phyloP scores from a whole-genome alignment of 1,140 invertebrate genomes.

The Lysiphlebus fabarum region DNA sequence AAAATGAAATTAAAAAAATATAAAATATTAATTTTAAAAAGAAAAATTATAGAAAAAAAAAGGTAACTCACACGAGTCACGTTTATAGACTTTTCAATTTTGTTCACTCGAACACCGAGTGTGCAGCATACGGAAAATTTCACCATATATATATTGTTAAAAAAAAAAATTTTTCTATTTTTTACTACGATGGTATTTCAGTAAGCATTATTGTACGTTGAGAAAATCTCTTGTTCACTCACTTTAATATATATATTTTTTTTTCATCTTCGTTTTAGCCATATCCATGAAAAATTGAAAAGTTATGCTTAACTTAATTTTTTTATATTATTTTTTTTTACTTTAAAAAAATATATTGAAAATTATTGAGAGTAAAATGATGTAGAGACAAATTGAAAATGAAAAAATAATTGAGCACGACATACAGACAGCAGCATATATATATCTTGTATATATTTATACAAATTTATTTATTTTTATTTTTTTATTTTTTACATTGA shows the following conservation, averaged over 20 bases:
- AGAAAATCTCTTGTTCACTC: too few relatives aligned
- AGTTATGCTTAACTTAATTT: not conserved
- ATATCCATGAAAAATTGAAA: conserved; percentile 15
- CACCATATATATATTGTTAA: conserved; percentile 1
- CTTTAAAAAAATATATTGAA: too few relatives aligned
- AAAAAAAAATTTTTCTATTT: conserved; percentile 31
- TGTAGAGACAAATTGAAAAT: too few relatives aligned
- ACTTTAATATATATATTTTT: conserved; percentile 23
- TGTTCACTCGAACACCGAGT: conserved; percentile 9
- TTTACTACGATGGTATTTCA: conserved; percentile 21
- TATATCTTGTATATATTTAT: not conserved
- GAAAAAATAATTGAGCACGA: too few relatives aligned
- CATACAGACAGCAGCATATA: too few relatives aligned
- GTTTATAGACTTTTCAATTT: conserved; percentile 32
- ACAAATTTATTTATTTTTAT: not conserved
- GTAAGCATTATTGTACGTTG: conserved; percentile 23
- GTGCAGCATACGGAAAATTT: conserved; percentile 10
- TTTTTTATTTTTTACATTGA: not conserved
- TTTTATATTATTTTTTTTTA: too few relatives aligned
- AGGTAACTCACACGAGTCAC: conserved; percentile 16
- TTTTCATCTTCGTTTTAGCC: conserved; percentile 15
- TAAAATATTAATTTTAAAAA: too few relatives aligned
- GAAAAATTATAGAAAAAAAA: too few relatives aligned
- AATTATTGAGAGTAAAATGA: too few relatives aligned
- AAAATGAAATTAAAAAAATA: too few relatives aligned